Percentiles rank a stretch among this genome's conserved stretches.
phyloP scores from a whole-genome alignment of 2,113 vertebrate genomes.

The Prunella himalayana region DNA sequence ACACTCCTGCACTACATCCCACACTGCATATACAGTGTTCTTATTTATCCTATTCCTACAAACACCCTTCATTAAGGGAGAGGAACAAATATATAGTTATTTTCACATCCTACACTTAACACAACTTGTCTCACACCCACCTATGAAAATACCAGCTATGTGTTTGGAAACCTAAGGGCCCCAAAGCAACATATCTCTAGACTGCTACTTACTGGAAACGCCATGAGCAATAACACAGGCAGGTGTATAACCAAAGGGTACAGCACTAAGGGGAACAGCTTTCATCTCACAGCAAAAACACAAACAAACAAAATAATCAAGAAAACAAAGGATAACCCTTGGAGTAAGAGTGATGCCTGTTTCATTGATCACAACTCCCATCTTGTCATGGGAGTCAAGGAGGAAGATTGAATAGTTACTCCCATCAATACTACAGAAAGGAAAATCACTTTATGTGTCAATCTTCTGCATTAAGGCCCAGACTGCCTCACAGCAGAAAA shows the following conservation, averaged over 20 bases:
- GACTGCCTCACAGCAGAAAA: not conserved
- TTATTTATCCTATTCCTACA: not conserved
- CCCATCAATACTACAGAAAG: not conserved
- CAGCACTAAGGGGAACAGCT: not conserved
- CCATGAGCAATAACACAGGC: not conserved
- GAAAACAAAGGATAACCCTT: not conserved
- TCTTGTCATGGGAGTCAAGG: not conserved
- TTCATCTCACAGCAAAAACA: not conserved
- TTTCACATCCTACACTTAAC: constrained; percentile 12
- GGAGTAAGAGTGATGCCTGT: not conserved
- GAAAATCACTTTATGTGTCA: not conserved
- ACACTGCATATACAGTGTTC: not conserved
- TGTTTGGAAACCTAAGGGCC: not conserved
- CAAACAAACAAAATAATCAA: not conserved
- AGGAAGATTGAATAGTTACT: not conserved
- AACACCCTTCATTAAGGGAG: not conserved
- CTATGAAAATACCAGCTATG: not conserved
- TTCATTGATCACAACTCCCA: not conserved
- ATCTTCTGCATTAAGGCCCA: not conserved
- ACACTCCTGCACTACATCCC: not conserved
- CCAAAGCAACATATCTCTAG: not conserved
- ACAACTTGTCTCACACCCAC: not conserved
- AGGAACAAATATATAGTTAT: not conserved
- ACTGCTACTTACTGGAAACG: not conserved
- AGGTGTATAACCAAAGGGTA: not conserved